These are phyloP conservation scores for Eutolmus rufibarbis DNA, from an alignment of 2,888 invertebrate genomes.

Conservation along the genomic window DNA sequence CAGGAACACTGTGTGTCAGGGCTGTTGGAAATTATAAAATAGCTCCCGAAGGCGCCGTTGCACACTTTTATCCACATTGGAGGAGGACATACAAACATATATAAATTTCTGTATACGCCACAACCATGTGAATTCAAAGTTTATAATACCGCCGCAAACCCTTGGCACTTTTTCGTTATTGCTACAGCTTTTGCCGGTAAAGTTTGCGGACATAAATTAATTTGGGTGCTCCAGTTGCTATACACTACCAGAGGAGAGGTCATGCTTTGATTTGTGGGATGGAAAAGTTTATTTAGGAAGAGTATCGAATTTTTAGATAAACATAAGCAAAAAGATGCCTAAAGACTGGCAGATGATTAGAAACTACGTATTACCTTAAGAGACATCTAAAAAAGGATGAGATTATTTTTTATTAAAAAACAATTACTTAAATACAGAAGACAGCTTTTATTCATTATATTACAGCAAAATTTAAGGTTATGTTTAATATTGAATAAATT, in stretches of 20 bases:
- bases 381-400: background rate
- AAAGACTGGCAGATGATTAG: background rate
- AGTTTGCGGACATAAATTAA: conserved; percentile 48
- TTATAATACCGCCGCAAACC: conserved; percentile 35
- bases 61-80: conserved; percentile 38
- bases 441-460: too few species aligned
- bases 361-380: background rate
- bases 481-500: too few species aligned
- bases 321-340: background rate
- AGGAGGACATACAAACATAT: too few species aligned
- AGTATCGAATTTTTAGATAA: conserved; percentile 3
- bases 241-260: conserved; percentile 37
- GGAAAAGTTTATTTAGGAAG: conserved; percentile 42
- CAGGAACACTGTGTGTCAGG: background rate
- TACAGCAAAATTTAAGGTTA: too few species aligned
- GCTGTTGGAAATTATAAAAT: conserved; percentile 23
- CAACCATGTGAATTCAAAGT: conserved; percentile 36
- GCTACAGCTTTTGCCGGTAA: conserved; percentile 44
- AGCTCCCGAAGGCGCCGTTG: conserved; percentile 39
- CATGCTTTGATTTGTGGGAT: conserved; percentile 47
- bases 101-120: conserved; percentile 12
- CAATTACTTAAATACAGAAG: background rate
- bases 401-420: background rate
- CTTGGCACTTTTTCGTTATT: conserved; percentile 40
- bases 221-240: conserved; percentile 42